These are phyloP conservation scores for Speoplatyrhinus poulsoni DNA, from an alignment of 2,113 vertebrate genomes.

Conservation along the genomic window DNA sequence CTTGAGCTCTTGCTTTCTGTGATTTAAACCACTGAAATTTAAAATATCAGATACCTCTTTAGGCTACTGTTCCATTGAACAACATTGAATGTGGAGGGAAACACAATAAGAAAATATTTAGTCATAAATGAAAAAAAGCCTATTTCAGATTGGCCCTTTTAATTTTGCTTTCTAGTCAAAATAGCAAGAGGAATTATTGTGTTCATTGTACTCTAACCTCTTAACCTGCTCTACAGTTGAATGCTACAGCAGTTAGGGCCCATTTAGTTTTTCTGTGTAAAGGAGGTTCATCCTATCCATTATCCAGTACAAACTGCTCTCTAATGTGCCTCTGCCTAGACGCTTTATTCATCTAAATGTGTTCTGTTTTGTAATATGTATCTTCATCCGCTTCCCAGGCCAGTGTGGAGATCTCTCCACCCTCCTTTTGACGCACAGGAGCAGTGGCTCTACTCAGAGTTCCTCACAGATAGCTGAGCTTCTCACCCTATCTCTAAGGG, in stretches of 20 bases:
- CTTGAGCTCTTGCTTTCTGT: too few species aligned
- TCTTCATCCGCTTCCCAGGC: too few species aligned
- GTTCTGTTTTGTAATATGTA: conserved; percentile 47
- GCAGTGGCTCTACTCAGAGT: too few species aligned
- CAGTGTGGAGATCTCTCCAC: too few species aligned
- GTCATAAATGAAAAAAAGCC: not conserved
- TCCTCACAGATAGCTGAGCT: too few species aligned
- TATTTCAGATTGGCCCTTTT: not conserved
- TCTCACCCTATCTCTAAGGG: too few species aligned
- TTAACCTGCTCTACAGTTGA: not conserved
- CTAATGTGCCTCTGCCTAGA: conserved; percentile 50
- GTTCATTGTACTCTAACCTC: not conserved
- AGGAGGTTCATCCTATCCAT: conserved; percentile 41
- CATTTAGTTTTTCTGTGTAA: not conserved
- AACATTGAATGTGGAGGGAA: not conserved
- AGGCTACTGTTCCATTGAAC: not conserved
- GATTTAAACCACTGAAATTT: not conserved
- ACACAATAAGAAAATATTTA: not conserved
- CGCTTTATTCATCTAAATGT: conserved; percentile 33
- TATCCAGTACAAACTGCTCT: conserved; percentile 24
- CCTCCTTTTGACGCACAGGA: too few species aligned
- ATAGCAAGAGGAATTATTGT: not conserved
- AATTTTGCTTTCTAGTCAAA: not conserved
- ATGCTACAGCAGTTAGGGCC: not conserved
- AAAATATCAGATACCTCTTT: not conserved